Percentiles rank a stretch among this genome's conserved stretches.
phyloP scores from a whole-genome alignment of 1,140 invertebrate species.

The Eurosta solidaginis region DNA sequence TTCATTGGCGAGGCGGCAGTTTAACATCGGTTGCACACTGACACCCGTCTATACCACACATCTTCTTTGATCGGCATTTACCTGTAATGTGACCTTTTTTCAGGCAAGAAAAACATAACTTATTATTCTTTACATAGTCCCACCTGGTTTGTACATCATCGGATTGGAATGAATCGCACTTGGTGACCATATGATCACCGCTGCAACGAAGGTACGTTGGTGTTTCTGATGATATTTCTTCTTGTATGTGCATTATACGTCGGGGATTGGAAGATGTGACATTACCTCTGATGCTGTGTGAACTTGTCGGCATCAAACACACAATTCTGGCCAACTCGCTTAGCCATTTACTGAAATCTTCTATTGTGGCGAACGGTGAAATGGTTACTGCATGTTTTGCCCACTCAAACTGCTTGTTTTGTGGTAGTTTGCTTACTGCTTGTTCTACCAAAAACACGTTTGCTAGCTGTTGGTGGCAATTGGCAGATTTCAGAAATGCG shows the following conservation, averaged over 20 bases:
- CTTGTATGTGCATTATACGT: too few species aligned
- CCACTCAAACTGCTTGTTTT: background rate
- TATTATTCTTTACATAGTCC: too few species aligned
- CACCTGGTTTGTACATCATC: background rate
- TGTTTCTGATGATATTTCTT: background rate
- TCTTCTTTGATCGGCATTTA: background rate
- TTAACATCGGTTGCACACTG: background rate
- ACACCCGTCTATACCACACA: background rate
- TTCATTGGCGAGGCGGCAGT: background rate
- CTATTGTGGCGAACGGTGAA: background rate
- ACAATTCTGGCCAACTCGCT: background rate
- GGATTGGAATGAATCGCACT: background rate
- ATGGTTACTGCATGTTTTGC: background rate
- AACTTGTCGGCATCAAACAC: background rate
- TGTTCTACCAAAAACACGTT: background rate
- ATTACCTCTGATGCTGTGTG: background rate
- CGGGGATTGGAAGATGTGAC: background rate
- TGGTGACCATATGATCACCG: background rate
- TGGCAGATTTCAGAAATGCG: background rate
- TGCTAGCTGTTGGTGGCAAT: background rate
- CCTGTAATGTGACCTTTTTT: too few species aligned
- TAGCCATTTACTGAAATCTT: background rate
- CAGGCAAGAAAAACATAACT: background rate
- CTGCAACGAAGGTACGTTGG: background rate
- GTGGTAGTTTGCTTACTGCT: background rate